Conservation (phyloP, 2,888 invertebrate species). For the Eupsilia transversa region DNA sequence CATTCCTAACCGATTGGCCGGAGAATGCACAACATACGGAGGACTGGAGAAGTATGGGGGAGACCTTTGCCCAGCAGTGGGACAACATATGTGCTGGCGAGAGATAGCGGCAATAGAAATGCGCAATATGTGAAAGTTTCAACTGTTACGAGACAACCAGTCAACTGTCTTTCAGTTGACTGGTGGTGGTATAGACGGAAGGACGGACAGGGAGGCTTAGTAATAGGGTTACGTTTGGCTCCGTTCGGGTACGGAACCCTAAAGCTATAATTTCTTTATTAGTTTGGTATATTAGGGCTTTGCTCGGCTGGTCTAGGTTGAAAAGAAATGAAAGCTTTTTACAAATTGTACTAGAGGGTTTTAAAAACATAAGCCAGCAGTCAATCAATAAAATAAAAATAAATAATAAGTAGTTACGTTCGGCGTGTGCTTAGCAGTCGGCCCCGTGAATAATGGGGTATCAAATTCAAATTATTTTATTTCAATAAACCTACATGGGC, state of each 20-base stretch:
- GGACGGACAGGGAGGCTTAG: not conserved
- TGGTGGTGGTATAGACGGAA: too few species aligned
- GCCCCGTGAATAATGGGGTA: not conserved
- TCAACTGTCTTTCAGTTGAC: too few species aligned
- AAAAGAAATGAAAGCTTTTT: not conserved
- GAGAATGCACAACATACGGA: too few species aligned
- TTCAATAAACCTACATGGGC: not conserved
- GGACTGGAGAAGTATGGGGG: too few species aligned
- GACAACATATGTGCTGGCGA: too few species aligned
- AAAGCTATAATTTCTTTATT: conserved; percentile 1
- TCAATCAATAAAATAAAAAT: too few species aligned
- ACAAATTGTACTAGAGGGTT: not conserved
- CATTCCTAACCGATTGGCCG: too few species aligned
- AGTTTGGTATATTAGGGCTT: not conserved
- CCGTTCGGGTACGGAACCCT: not conserved
- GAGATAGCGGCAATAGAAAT: too few species aligned
- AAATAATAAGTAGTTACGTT: not conserved
- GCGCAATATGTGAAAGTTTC: too few species aligned
- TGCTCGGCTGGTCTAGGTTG: not conserved
- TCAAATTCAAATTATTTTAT: not conserved
- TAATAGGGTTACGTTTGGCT: too few species aligned
- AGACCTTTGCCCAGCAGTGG: too few species aligned
- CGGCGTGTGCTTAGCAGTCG: not conserved
- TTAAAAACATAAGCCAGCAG: not conserved
- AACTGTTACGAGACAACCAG: too few species aligned